A percentile compares a stretch with the other conserved stretches of the same genome.
phyloP scores from a whole-genome alignment of 2,888 invertebrate species.

The Oligia latruncula region DNA sequence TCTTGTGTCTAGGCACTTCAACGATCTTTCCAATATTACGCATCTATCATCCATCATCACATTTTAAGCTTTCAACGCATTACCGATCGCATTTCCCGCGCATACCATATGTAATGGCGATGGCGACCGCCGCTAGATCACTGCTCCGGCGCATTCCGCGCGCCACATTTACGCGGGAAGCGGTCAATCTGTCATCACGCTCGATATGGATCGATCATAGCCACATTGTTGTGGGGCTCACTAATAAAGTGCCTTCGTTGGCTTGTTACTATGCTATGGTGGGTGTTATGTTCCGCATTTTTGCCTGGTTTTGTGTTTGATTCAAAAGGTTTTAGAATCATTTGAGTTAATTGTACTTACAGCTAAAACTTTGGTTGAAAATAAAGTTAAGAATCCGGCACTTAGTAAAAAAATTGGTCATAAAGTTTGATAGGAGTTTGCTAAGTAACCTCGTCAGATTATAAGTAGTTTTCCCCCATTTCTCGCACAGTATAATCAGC shows the following conservation, averaged over 20 bases:
- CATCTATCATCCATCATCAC: conserved; percentile 68
- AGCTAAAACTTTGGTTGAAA: not conserved
- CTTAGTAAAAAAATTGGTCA: not conserved
- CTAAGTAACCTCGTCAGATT: not conserved
- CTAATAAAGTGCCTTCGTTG: conserved; percentile 53
- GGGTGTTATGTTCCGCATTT: conserved; percentile 42
- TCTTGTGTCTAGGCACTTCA: conserved; percentile 36
- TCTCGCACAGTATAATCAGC: not conserved
- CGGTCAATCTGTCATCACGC: conserved; percentile 74
- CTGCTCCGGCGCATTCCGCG: conserved; percentile 66
- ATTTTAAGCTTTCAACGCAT: conserved; percentile 76
- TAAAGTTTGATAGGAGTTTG: not conserved
- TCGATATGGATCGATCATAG: conserved; percentile 75
- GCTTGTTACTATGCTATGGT: conserved; percentile 47
- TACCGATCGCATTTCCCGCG: conserved; percentile 75
- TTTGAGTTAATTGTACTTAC: not conserved
- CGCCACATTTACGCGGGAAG: conserved; percentile 69
- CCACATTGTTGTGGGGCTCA: conserved; percentile 67
- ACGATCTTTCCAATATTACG: conserved; percentile 54
- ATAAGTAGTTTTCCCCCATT: not conserved
- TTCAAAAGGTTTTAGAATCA: not conserved
- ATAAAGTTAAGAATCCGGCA: not conserved
- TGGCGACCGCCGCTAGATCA: conserved; percentile 74
- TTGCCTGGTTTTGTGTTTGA: conserved; percentile 6
- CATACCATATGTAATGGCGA: conserved; percentile 76